Evolutionary conservation across 1,140 invertebrate species (phyloP), one percentile per base, ranked within the genome.

Genomic region (Drosophila erecta): DNA sequence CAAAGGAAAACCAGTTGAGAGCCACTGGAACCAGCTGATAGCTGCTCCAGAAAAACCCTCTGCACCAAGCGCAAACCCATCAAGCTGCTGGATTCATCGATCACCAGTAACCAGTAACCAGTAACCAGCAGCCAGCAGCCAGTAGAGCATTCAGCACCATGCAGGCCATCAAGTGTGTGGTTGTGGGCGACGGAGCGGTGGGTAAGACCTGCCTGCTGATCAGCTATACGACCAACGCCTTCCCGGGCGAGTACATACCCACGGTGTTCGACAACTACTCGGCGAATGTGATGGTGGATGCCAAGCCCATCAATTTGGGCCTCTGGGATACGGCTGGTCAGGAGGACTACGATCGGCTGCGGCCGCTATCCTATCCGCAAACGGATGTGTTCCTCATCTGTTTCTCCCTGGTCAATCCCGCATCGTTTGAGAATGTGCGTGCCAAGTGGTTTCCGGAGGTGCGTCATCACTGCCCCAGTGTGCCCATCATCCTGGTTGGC

Each of bases 211-310:
- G 98, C 93, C 94, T 99, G 20, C 95, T 99, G 84, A 98, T 99
- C 94, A 98, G 97, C 93, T 99, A 98, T 93, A 99, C 98, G 38
- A 98, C 98, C 90, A 98, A 99, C 94, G 97, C 97, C 81, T 99
- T 99, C 93, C 98, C 98, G 44, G 97, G 97, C 65, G 97, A 98
- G 92, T 98, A 98, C 92, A 98, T 98, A 90, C 97, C 98, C 46
- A 98, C 98, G 81, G 97, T 98, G 93, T 96, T 99, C 93, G 98
- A 99, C 94, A 99, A 99, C 92, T 99, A 99, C 93, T 99, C 98
- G 10, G 98, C 98, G 24, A 99, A 99, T 95, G 98, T 99, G 17
- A 99, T 99, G 98, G 98, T 99, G 15, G 98, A 99, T 94, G 98
- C 98, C 0, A 98, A 98, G 92, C 98, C 98, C 1, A 99, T 99